These are phyloP conservation scores for Fregata magnificens DNA, from an alignment of 2,113 vertebrate genomes.

Conservation along the genomic window DNA sequence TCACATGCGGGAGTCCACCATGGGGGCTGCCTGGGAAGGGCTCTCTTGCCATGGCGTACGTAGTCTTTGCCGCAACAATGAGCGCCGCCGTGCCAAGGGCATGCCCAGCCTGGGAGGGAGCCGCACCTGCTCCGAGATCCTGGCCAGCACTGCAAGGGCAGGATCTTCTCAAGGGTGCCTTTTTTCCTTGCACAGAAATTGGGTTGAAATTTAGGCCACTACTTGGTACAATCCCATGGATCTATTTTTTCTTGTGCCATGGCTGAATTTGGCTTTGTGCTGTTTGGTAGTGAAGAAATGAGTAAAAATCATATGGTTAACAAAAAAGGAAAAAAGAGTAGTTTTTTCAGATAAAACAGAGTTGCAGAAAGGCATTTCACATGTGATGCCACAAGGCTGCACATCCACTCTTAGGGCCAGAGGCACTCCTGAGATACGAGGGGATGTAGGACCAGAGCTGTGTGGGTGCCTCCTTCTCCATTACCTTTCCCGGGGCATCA, in stretches of 20 bases:
- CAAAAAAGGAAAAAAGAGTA: not conserved
- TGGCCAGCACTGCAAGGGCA: not conserved
- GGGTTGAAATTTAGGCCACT: not conserved
- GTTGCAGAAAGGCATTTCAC: not conserved
- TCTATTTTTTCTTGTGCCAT: not conserved
- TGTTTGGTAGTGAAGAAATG: not conserved
- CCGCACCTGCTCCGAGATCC: not conserved
- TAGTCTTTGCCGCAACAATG: accelerated
- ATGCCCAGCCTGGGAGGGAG: not conserved
- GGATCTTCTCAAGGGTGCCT: not conserved
- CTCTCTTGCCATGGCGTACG: not conserved
- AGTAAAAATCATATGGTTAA: not conserved
- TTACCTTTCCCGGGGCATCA: not conserved
- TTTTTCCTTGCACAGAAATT: not conserved
- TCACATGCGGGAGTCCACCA: not conserved
- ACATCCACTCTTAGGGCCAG: too few relatives aligned
- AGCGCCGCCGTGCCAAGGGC: not conserved
- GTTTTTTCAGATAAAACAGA: not conserved
- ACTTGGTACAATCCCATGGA: not conserved
- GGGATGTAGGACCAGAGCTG: not conserved
- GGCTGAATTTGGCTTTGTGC: not conserved
- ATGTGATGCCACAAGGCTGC: not conserved
- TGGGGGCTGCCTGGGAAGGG: not conserved
- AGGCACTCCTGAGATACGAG: not conserved
- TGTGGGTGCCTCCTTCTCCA: not conserved